phyloP scores from a whole-genome alignment of 1,140 invertebrate genomes.

The Drosophila punjabiensis region DNA sequence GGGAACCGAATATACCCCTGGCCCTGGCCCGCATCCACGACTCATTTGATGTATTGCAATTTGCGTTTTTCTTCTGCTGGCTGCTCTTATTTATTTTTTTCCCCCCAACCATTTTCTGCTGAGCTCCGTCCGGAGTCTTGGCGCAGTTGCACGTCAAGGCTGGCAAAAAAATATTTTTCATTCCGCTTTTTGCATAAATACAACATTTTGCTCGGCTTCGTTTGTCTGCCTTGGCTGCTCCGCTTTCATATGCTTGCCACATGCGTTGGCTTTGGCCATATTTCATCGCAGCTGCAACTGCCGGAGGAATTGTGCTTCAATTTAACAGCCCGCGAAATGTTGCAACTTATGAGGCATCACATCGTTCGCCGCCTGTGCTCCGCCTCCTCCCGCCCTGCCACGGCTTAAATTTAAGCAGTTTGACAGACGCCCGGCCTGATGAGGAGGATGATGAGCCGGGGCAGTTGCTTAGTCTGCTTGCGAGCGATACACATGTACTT shows the following conservation, averaged over 20 bases:
- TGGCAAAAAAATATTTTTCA: constrained; percentile 79
- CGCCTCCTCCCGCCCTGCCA: background rate
- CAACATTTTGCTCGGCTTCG: constrained; percentile 63
- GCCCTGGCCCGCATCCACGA: constrained; percentile 23
- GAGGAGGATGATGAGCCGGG: constrained; percentile 60
- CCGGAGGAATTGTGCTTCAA: constrained; percentile 73
- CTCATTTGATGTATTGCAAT: constrained; percentile 78
- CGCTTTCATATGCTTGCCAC: constrained; percentile 78
- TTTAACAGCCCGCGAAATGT: constrained; percentile 76
- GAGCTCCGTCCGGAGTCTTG: constrained; percentile 40
- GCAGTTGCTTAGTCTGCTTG: constrained; percentile 37
- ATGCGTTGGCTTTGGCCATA: constrained; percentile 69
- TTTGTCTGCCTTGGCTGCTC: constrained; percentile 24
- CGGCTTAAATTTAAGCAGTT: constrained; percentile 72
- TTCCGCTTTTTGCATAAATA: constrained; percentile 81
- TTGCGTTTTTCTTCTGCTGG: constrained; percentile 37
- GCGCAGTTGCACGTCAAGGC: constrained; percentile 77
- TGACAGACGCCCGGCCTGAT: constrained; percentile 63
- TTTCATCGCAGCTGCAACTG: constrained; percentile 61
- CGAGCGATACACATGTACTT: constrained; percentile 63
- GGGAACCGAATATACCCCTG: constrained; percentile 16
- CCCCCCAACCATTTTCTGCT: background rate
- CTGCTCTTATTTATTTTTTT: constrained; percentile 43
- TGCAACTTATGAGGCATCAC: constrained; percentile 41
- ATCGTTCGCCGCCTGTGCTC: background rate